Conservation (phyloP, 2,113 vertebrate genomes). For the Cyanoramphus novaezelandiae region DNA sequence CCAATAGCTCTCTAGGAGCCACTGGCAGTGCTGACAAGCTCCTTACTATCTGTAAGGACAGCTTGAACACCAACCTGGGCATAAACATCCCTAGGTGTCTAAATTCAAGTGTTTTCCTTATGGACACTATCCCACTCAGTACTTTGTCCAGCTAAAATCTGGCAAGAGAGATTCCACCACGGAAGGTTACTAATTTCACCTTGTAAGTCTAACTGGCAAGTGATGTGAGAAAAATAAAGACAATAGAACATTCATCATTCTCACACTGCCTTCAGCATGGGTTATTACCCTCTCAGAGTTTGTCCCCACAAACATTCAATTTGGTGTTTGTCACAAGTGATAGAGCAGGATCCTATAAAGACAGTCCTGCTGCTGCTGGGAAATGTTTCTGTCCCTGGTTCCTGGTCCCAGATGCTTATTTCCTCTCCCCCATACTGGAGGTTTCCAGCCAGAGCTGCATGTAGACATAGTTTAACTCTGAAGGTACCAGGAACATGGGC, state of each 20-base stretch:
- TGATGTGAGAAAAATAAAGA: constrained; percentile 56
- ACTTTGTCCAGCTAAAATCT: neutral
- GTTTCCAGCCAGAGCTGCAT: neutral
- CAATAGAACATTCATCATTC: constrained; percentile 56
- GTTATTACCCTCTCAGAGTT: constrained; percentile 51
- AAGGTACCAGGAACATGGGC: neutral
- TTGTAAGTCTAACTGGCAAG: constrained; percentile 44
- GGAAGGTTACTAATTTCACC: constrained; percentile 51
- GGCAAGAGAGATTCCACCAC: neutral
- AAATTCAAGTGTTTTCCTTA: neutral
- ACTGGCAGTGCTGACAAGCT: neutral
- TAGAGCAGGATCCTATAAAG: constrained; percentile 34
- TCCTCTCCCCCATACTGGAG: neutral
- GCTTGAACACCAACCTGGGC: neutral
- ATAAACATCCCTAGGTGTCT: neutral
- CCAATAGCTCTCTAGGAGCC: neutral
- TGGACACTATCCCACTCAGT: neutral
- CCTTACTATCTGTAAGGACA: neutral
- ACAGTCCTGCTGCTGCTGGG: neutral
- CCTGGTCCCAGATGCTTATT: neutral
- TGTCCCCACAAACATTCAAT: constrained; percentile 50
- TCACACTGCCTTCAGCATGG: neutral
- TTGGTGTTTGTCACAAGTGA: constrained; percentile 48
- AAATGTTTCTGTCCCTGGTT: neutral
- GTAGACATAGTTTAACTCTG: neutral